Base-by-base conservation (phyloP, 2,888 invertebrate genomes). In the Cataglyphis altisquamis region DNA sequence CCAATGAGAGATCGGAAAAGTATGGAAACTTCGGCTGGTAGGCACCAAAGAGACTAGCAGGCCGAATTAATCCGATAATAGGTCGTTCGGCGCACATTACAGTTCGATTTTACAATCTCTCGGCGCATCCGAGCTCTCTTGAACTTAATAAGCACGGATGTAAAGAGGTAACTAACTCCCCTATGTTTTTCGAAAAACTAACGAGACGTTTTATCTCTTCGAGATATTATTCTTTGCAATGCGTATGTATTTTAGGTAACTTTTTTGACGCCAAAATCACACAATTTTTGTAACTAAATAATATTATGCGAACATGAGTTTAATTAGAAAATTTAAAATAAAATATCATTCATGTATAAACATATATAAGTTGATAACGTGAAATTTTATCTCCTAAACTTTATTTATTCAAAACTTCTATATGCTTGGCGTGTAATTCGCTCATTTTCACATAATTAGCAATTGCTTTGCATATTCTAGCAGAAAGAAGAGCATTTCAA, bases 41-140 rank as follows among this genome's bases (percentile, higher is more conserved):
- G 70, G 70, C 41, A 45, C 67, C 62, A 77, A 68, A 68, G 68
- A 45, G 75, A 64, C 68, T 60, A 85, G 77, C 60, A 77, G 75
- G 64, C 48, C 62, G 81, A 81, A 85, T 87, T 87, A 85, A 87
- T 87, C 74, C 73, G 77, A 85, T 87, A 85, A 87, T 52, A 55
- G 85, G 85, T 87, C 83, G 85, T 68, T 87, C 83, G 85, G 64
- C 80, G 75, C 72, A 68, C 83, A 62, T 87, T 81, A 70, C 77
- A 63, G 80, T 57, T 55, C 77, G 81, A 81, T 81, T 45, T 52
- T 74, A 39, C 81, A 63, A 81, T 62, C 70, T 80, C 32, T 60
- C 78, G 60, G 57, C 39, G 10, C 21, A 57, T 77, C 77, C 32
- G 29, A 77, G 77, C 57, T 77, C 29, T 21, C 29, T 15, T n/a